Evolutionary conservation across 2,797 vertebrate species (phyloP).

Genomic region (Amniataba percoides): DNA sequence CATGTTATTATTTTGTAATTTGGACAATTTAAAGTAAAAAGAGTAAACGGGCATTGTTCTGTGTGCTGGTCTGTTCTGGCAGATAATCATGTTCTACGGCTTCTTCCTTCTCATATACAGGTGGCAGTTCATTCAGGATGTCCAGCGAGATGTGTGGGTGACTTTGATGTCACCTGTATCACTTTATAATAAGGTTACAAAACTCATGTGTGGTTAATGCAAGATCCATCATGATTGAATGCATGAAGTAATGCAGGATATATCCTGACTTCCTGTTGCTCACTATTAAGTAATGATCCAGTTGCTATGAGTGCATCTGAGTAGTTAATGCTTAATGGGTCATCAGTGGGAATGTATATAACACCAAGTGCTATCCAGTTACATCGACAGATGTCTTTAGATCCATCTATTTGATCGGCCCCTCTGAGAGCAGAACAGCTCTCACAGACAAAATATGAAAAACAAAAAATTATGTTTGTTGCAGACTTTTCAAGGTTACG

Average conservation of each 20-base stretch:
- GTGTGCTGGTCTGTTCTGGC: conserved; percentile 54
- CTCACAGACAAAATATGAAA: background rate
- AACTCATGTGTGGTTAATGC: background rate
- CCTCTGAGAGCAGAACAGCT: background rate
- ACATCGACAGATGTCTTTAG: background rate
- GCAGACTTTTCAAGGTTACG: background rate
- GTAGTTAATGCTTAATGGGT: background rate
- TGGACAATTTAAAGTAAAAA: conserved; percentile 89
- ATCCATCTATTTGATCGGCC: background rate
- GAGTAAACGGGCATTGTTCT: conserved; percentile 71
- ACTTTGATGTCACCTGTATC: background rate
- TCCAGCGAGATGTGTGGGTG: background rate
- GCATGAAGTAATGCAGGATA: background rate
- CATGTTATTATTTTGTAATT: conserved; percentile 91
- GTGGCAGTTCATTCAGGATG: background rate
- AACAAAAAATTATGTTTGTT: background rate
- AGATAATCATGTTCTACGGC: background rate
- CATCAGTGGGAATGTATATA: background rate
- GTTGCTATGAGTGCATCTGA: background rate
- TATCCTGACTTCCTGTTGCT: background rate
- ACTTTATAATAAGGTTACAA: background rate
- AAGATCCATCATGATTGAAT: background rate
- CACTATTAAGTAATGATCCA: background rate
- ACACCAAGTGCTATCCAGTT: background rate
- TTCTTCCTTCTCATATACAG: background rate